These are phyloP conservation scores for Drosophila fulvimacula DNA, from an alignment of 2,888 invertebrate genomes.

Conservation along the genomic window DNA sequence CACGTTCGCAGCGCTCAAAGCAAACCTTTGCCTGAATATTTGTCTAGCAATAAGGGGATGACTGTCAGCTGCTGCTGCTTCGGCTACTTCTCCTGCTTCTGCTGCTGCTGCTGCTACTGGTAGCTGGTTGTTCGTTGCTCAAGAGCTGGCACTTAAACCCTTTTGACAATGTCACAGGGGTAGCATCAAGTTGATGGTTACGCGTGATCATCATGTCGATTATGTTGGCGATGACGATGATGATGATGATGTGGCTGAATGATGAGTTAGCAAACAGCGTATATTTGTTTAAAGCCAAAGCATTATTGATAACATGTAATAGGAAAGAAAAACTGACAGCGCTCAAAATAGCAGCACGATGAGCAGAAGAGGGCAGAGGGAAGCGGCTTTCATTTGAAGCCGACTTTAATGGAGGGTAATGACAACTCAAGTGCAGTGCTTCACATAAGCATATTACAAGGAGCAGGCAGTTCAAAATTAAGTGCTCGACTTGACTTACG, in stretches of 20 bases:
- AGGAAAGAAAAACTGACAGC: conserved; percentile 30
- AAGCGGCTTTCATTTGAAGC: conserved; percentile 43
- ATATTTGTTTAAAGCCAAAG: conserved; percentile 47
- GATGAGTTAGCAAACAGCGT: conserved; percentile 32
- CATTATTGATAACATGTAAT: conserved; percentile 41
- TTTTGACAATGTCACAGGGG: conserved; percentile 76
- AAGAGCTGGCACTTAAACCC: conserved; percentile 78
- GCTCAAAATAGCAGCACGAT: conserved; percentile 47
- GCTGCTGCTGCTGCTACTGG: conserved; percentile 44
- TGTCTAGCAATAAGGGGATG: conserved; percentile 61
- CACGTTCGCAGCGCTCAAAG: conserved; percentile 48
- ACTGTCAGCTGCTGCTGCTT: conserved; percentile 55
- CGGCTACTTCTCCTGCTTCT: conserved; percentile 15
- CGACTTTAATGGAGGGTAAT: conserved; percentile 57
- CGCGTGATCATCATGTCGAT: conserved; percentile 45
- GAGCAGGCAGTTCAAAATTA: conserved; percentile 32
- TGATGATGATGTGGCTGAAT: conserved; percentile 69
- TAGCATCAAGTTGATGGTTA: conserved; percentile 67
- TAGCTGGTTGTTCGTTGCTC: conserved; percentile 50
- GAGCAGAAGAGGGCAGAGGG: not conserved
- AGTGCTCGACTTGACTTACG: conserved; percentile 35
- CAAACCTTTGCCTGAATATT: conserved; percentile 37
- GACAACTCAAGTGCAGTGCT: conserved; percentile 48
- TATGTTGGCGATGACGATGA: conserved; percentile 46
- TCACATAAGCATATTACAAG: conserved; percentile 36